A percentile compares a stretch with the other conserved stretches of the same genome.
Evolutionary conservation across 2,888 invertebrate species (phyloP).

Genomic region (Polyploca ridens): DNA sequence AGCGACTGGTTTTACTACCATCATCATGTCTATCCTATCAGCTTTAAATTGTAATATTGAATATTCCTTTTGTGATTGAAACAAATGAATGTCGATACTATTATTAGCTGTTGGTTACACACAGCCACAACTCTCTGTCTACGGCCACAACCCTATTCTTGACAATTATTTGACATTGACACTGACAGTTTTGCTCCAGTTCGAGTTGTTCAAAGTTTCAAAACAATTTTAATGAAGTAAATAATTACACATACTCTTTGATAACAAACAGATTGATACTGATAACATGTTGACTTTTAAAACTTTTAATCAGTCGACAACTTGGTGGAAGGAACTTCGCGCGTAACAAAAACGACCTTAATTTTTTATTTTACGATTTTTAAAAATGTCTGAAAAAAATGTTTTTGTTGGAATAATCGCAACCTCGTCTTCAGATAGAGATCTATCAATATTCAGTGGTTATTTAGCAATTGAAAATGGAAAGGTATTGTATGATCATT

Average conservation of each 20-base stretch:
- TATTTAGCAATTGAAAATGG: conserved; percentile 84
- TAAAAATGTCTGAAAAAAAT: conserved; percentile 52
- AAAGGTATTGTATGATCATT: conserved; percentile 70
- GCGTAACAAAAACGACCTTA: not conserved
- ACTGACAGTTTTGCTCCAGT: not conserved
- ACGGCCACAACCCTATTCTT: too few species aligned
- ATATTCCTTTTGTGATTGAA: too few species aligned
- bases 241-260: too few species aligned
- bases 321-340: not conserved
- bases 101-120: too few species aligned
- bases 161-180: too few species aligned
- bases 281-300: conserved; percentile 4
- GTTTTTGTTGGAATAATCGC: conserved; percentile 63
- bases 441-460: conserved; percentile 71
- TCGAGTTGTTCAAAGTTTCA: not conserved
- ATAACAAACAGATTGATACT: not conserved
- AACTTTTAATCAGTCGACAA: not conserved
- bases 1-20: too few species aligned
- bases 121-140: too few species aligned
- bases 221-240: too few species aligned
- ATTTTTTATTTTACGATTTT: not conserved
- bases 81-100: too few species aligned
- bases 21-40: too few species aligned
- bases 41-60: too few species aligned
- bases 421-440: conserved; percentile 50